Conservation (phyloP, 2,113 vertebrate species). For the Gila orcuttii region DNA sequence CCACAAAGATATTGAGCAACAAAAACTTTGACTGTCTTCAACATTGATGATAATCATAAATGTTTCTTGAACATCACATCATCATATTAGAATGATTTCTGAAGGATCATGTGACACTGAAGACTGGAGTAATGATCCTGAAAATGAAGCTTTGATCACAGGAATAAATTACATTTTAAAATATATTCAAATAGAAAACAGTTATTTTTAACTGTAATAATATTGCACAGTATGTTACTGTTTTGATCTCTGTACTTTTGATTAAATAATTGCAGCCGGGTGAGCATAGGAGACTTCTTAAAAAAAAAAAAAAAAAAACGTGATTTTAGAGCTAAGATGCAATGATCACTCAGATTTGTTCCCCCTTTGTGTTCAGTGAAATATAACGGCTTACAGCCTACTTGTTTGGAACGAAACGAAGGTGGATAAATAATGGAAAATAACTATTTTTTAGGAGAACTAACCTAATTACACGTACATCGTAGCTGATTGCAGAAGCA, state of each 20-base stretch:
- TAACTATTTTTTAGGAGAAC: not conserved
- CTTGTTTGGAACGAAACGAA: not conserved
- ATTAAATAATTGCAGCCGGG: too few species aligned
- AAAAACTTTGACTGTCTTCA: not conserved
- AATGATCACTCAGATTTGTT: not conserved
- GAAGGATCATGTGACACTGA: not conserved
- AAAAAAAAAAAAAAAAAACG: too few species aligned
- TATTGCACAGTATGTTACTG: too few species aligned
- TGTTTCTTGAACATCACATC: not conserved
- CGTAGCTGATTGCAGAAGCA: not conserved
- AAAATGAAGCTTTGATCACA: not conserved
- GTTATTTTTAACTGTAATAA: too few species aligned
- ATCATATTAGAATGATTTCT: not conserved
- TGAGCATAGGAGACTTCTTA: too few species aligned
- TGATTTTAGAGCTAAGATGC: too few species aligned
- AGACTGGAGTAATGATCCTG: not conserved
- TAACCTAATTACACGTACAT: not conserved
- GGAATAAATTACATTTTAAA: not conserved
- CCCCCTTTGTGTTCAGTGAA: not conserved
- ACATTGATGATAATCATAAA: too few species aligned
- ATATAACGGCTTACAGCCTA: not conserved
- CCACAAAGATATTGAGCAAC: not conserved
- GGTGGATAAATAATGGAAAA: not conserved
- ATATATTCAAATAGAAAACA: not conserved
- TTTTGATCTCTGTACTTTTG: too few species aligned